Evolutionary conservation across 2,797 vertebrate species (phyloP).

Genomic region (Anomalospiza imberbis): DNA sequence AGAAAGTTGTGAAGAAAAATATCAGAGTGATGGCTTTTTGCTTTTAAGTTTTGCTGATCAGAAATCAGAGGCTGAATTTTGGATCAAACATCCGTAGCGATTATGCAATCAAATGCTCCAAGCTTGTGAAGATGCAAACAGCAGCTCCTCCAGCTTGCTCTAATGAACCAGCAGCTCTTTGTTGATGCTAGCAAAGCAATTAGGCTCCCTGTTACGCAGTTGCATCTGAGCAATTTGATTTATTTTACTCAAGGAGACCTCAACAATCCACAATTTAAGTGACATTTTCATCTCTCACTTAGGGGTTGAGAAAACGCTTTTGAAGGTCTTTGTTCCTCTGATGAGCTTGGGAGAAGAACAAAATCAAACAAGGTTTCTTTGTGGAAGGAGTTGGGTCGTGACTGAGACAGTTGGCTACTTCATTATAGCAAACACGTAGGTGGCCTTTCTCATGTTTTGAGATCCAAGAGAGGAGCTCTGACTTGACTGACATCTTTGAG

Average conservation of each 20-base stretch:
- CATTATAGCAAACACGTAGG: slow-evolving; percentile 27
- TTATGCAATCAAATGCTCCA: slow-evolving; percentile 13
- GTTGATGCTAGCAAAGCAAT: slow-evolving; percentile 11
- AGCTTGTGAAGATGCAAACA: not conserved
- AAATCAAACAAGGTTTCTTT: not conserved
- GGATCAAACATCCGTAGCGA: not conserved
- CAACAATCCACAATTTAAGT: not conserved
- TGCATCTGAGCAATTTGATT: not conserved
- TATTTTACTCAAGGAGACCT: slow-evolving; percentile 14
- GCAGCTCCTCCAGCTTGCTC: not conserved
- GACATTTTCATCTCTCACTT: slow-evolving; percentile 9
- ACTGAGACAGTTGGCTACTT: slow-evolving; percentile 12
- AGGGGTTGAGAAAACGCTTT: not conserved
- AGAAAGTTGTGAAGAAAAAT: slow-evolving; percentile 8
- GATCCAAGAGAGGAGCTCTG: not conserved
- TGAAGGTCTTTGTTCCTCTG: not conserved
- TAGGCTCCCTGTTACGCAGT: not conserved
- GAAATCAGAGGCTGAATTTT: slow-evolving; percentile 33
- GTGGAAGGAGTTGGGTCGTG: not conserved
- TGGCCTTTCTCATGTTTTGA: slow-evolving; percentile 20
- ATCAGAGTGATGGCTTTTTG: not conserved
- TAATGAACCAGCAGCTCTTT: slow-evolving; percentile 11
- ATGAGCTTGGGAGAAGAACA: not conserved
- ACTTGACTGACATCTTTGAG: not conserved
- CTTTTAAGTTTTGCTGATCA: slow-evolving; percentile 31